phyloP scores from a whole-genome alignment of 2,797 vertebrate genomes.

The Hemitrygon akajei region DNA sequence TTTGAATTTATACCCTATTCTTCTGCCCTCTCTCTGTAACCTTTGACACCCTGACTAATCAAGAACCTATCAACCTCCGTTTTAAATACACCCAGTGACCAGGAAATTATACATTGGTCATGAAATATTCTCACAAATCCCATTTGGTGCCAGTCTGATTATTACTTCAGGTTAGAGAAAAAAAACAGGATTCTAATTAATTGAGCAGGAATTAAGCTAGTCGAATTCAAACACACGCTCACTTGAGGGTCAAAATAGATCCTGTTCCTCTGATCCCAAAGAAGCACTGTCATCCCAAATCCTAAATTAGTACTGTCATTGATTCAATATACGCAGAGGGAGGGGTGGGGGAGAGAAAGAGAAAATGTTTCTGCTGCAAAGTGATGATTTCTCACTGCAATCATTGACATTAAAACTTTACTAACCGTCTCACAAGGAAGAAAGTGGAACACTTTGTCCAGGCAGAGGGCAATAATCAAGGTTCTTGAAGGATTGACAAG shows the following conservation, averaged over 20 bases:
- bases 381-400: not conserved
- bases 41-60: too few species aligned
- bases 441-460: slow-evolving; percentile 2
- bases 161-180: not conserved
- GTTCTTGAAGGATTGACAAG: slow-evolving; percentile 8
- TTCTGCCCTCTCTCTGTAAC: too few species aligned
- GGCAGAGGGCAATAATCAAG: not conserved
- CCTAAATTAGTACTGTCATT: not conserved
- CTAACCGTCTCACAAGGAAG: not conserved
- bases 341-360: too few species aligned
- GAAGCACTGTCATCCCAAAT: not conserved
- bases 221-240: not conserved
- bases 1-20: too few species aligned
- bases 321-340: not conserved
- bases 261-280: too few species aligned
- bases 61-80: too few species aligned
- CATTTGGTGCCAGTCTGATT: not conserved
- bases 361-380: not conserved
- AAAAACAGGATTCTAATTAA: not conserved
- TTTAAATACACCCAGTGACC: too few species aligned
- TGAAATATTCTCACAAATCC: too few species aligned
- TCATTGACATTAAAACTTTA: not conserved
- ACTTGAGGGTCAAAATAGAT: too few species aligned
- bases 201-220: not conserved
- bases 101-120: too few species aligned